Evolutionary conservation across 2,797 vertebrate species (phyloP), one percentile per base, ranked within the genome.

Genomic region (Thaleichthys pacificus): DNA sequence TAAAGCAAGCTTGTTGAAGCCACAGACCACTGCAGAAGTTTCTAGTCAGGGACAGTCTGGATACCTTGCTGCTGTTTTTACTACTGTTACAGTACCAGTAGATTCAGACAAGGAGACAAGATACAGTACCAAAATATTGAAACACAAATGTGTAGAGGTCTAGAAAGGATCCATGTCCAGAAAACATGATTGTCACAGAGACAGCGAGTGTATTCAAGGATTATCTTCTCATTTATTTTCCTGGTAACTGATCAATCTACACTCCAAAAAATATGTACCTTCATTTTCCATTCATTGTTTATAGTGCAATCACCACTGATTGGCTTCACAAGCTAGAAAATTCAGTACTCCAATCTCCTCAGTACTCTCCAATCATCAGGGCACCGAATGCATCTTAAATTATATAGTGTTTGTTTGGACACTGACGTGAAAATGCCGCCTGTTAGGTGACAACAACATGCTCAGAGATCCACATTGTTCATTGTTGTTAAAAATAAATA

Each of bases 251-350:
- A 60, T 22, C 21, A 12, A 22, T 22, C 9, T 11, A 54, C 22
- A 24, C 22, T 60, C 22, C 11, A 5, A 8, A 21, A 24, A 24
- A 12, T 22, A 22, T 26, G 56, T 60, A 12, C 58, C 22, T 22
- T 12, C 11, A 60, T 60, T 24, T 60, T 60, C 58, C 22, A 60
- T 21, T 56, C 19, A 56, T 56, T 54, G 38, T 64, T 47, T n/a
- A 66, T 49, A 1, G 11, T 47, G 64, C 64, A 66, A 66, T 66
- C 38, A 66, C 35, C n/a, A 32, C 30, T 49, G 38, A 66, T 24
- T 66, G 38, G n/a, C 11, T n/a, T 3, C 28, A 63, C 6, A 19
- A 32, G 15, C 26, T 62, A 11, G 24, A 4, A 38, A 64, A 64
- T 12, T n/a, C 21, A 47, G 11, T 8, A 47, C 38, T 47, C 35